Conservation (phyloP, 2,113 vertebrate genomes). For the Megaptera novaeangliae region DNA sequence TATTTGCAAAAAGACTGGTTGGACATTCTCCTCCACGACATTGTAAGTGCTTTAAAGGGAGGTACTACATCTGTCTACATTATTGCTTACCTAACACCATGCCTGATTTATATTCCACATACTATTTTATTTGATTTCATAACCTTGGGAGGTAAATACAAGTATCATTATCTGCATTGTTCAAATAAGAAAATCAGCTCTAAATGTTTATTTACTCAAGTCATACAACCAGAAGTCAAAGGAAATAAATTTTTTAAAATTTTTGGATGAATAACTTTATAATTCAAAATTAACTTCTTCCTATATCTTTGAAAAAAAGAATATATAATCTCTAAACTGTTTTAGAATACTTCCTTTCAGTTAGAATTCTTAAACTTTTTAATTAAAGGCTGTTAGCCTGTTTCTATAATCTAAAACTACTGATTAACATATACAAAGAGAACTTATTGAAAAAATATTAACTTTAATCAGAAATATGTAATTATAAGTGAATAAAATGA, state of each 20-base stretch:
- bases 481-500: constrained; percentile 19
- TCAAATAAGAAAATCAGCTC: constrained; percentile 13
- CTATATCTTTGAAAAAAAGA: neutral
- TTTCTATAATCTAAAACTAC: neutral
- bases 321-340: neutral
- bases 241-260: neutral
- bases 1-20: neutral
- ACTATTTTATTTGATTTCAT: neutral
- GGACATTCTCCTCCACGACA: neutral
- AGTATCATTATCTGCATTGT: neutral
- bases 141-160: neutral
- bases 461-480: neutral
- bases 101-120: neutral
- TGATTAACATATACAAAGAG: neutral
- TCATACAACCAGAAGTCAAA: neutral
- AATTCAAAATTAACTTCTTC: constrained; percentile 23
- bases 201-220: neutral
- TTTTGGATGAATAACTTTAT: neutral
- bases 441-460: constrained; percentile 9
- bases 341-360: neutral
- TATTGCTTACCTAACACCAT: neutral
- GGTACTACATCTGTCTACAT: neutral
- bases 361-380: neutral
- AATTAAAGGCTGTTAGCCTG: neutral
- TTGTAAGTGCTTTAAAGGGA: neutral